Evolutionary conservation across 92 coral and sea anemone species (phyloP), one percentile per base, ranked within the genome.

Genomic region (Phenganax stokvisi): DNA sequence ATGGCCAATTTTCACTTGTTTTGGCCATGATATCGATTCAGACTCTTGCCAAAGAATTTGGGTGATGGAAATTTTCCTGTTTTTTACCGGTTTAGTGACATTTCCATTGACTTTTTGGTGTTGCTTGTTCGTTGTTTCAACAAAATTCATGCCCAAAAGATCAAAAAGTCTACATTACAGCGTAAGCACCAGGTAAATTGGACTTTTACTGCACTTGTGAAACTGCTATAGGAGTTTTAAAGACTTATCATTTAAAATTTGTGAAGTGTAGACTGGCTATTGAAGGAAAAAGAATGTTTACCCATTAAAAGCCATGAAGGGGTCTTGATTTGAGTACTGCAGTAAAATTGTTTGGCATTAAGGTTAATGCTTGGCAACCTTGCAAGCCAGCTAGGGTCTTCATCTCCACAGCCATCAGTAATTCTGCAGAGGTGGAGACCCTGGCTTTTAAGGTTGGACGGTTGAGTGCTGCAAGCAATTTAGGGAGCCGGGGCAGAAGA

Each of bases 161-260:
- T 47, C 83, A 30, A 16, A 79, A 62, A 73, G 55, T 20, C 9
- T 79, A n/a, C 54, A 65, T 53, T 28, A 37, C 56, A 60, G 9
- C 6, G 51, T 79, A 47, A 79, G 74, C 69, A 63, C 73, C 63
- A 79, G 83, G 83, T 79, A 79, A 10, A 13, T 3, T 6, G 7
- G 16, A 37, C 47, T 37, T 37, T 5, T 37, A 37, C 3, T 37
- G 47, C 47, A 37, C 47, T 37, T 1, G 9, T 64, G 4, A 28
- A 64, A 64, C 12, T 17, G 10, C 7, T 64, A 64, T 10, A 64
- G 47, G 1, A 2, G 12, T 12, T 12, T 11, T 57, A 2, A n/a
- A 57, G 15, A 57, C 15, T n/a, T 12, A 57, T 12, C 17, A n/a
- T 8, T n/a, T 57, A n/a, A 57, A 57, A 57, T 11, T 11, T 57